Evolutionary conservation across 2,113 vertebrate genomes (phyloP), one percentile per base, ranked within the genome.

Genomic region (Seriola quinqueradiata): DNA sequence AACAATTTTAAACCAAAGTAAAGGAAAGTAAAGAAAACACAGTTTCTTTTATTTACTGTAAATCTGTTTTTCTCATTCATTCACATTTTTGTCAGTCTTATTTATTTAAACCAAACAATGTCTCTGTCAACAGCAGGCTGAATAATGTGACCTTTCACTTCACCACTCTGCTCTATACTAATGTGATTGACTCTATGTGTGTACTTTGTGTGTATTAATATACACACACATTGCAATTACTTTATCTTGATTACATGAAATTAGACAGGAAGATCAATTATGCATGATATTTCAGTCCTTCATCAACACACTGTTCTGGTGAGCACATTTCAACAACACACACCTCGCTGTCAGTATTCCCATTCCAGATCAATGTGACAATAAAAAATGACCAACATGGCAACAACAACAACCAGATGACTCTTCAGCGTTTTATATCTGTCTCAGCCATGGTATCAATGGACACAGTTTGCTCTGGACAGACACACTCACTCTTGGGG

Each of bases 391-490:
- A 28, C 13, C 11, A 34, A 55, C 38, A 12, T 23, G 1, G 7
- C 40, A 64, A 66, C 21, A 64, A 52, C 55, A 61, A 66, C 44
- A 57, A 65, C 58, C 21, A 58, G 7, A 60, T 7, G 42, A 70
- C 9, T 72, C 34, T 36, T 76, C 23, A 2, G 23, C 11, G 38
- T n/a, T 48, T 48, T 50, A 42, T 21, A 70, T 50, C n/a, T 5
- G 38, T 73, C 34, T 68, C 4, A 63, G 17, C 10, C 16, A 3
- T 55, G 59, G 73, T 42, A 28, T 46, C 55, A 67, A 13, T 64
- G 14, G 70, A 16, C 21, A 25, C 42, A 66, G 54, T 38, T 58
- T 42, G 38, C n/a, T 61, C 13, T 50, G 44, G 23, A 59, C 59
- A 61, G 46, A 63, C 21, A 64, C 57, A 55, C 34, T 54, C 38